Base-by-base conservation (phyloP, 2,797 vertebrate genomes). In the Capromys pilorides region DNA sequence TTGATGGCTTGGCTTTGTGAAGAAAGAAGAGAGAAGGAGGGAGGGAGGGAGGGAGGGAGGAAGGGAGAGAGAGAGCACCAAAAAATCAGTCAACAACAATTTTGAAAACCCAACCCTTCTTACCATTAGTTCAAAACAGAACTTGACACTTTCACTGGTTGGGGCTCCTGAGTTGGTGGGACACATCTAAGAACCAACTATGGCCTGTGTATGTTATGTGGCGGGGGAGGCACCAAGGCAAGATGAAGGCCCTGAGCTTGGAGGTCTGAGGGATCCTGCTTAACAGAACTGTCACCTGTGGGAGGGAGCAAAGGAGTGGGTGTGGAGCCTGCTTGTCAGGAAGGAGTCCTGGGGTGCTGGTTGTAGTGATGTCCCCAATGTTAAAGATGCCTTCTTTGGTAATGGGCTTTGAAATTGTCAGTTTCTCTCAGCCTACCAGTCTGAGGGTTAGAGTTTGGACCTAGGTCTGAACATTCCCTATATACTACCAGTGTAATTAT, bases 81-180 rank as follows among this genome's bases (percentile, higher is more conserved):
- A 85, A 95, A 95, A 93, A 88, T 51, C 92, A 96, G 73, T 88
- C 79, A 94, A 94, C 90, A 90, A 96, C 39, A 88, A 96, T 28
- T 92, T n/a, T n/a, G n/a, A 92, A 93, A 73, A 61, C n/a, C 86
- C 92, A 95, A 94, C 86, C 86, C 86, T 94, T 57, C 36, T 86
- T 85, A 95, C 49, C 81, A 97, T 96, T 91, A 97, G 83, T 89
- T 97, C 94, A 97, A 97, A 97, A 97, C 91, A 97, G 94, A 93
- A 95, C 93, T 57, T 57, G 54, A 57, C 16, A 18, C 54, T 93
- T 97, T 97, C 87, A 86, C 94, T 97, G 93, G 84, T 82, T 96
- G 94, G 94, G 91, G 71, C 89, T 87, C 94, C 81, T 91, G 87
- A 87, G 80, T 92, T 96, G 87, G 89, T 96, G 94, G 94, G 97